These are phyloP conservation scores for Tetragnatha versicolor DNA, from an alignment of 1,140 invertebrate species.

Conservation along the genomic window DNA sequence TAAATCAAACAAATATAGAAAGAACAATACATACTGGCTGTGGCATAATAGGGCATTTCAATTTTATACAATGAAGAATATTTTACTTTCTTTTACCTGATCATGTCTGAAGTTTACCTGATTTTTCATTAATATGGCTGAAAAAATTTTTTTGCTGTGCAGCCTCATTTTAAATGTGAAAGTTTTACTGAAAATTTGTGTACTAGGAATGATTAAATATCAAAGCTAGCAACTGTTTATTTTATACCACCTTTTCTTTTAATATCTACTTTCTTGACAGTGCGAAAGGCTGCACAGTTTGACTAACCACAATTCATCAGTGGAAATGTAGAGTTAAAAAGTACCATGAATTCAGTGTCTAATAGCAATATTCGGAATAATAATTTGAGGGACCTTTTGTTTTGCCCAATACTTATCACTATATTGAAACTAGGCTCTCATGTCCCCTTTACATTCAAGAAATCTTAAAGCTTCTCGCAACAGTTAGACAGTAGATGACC, in stretches of 20 bases:
- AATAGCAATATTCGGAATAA: constrained; percentile 49
- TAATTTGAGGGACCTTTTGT: constrained; percentile 55
- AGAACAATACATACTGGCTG: constrained; percentile 45
- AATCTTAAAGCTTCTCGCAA: no score
- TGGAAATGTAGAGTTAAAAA: constrained; percentile 15
- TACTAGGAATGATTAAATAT: not conserved
- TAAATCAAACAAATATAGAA: constrained; percentile 18
- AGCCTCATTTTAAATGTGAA: not conserved
- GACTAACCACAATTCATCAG: constrained; percentile 25
- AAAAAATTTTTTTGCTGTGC: no score
- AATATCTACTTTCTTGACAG: not conserved
- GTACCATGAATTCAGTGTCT: not conserved
- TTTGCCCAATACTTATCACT: not conserved
- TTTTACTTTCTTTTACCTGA: not conserved
- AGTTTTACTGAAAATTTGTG: not conserved
- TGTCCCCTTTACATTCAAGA: no score
- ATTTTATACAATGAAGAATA: constrained; percentile 12
- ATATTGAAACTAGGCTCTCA: no score
- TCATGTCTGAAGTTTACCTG: no score
- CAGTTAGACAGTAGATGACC: no score
- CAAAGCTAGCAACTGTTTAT: no score
- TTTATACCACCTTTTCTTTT: not conserved
- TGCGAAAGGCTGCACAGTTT: constrained; percentile 23
- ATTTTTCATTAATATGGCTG: no score
- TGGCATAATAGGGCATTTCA: constrained; percentile 48